Evolutionary conservation across 2,113 vertebrate genomes (phyloP).

Genomic region (Gymnarchus niloticus): DNA sequence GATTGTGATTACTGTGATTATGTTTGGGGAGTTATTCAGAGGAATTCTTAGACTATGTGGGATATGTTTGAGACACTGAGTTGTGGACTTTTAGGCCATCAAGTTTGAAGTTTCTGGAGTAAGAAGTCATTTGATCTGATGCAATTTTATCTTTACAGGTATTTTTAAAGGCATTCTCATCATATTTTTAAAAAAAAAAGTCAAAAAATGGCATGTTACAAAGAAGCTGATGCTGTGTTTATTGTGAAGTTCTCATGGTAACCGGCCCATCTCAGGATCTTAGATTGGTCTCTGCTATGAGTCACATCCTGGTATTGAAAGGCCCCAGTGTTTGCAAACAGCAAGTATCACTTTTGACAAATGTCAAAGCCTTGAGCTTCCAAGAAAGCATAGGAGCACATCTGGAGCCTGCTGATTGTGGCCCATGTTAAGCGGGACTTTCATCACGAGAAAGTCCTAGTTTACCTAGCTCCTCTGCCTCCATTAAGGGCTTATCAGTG

Average conservation of each 20-base stretch:
- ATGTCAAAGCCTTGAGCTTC: background rate
- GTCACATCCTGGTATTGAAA: slow-evolving; percentile 28
- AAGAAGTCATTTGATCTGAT: background rate
- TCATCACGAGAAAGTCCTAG: slow-evolving; percentile 3
- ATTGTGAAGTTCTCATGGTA: background rate
- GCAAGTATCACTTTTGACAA: background rate
- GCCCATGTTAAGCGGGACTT: slow-evolving; percentile 10
- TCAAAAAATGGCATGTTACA: background rate
- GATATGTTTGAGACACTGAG: background rate
- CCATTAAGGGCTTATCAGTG: background rate
- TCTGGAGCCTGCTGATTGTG: slow-evolving; percentile 10
- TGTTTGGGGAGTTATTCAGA: background rate
- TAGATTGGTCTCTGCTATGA: slow-evolving; percentile 7
- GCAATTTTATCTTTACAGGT: slow-evolving; percentile 1
- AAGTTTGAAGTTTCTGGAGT: background rate
- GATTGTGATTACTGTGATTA: background rate
- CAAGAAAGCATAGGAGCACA: background rate
- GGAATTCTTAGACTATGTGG: background rate
- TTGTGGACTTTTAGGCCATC: background rate
- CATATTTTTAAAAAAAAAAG: background rate
- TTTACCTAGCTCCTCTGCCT: background rate
- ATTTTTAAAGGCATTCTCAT: background rate
- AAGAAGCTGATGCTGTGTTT: slow-evolving; percentile 5
- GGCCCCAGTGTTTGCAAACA: slow-evolving; percentile 3
- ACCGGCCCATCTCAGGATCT: background rate